A percentile compares a stretch with the other conserved stretches of the same genome.
These are phyloP conservation scores for Neodon shergylaensis DNA, from an alignment of 2,113 vertebrate genomes.

Conservation along the genomic window DNA sequence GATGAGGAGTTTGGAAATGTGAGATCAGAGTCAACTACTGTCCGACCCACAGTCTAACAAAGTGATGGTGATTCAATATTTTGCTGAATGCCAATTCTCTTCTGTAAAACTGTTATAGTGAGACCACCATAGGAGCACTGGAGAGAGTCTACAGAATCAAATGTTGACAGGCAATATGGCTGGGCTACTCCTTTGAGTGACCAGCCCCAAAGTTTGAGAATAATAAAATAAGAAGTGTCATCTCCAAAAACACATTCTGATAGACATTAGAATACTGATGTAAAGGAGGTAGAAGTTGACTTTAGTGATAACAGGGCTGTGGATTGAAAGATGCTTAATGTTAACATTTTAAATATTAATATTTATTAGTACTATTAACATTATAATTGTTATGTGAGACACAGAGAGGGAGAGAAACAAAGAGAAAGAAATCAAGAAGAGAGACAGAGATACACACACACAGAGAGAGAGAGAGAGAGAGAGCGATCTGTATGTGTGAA, in stretches of 20 bases:
- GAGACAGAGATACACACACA: neutral
- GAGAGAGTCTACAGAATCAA: neutral
- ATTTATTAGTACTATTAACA: neutral
- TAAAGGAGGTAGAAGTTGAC: neutral
- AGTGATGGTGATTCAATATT: neutral
- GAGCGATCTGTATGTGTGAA: neutral
- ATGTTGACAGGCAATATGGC: neutral
- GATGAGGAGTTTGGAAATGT: neutral
- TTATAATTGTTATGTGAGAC: neutral
- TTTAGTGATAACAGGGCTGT: neutral
- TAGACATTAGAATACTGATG: neutral
- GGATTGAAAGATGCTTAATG: neutral
- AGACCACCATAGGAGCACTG: neutral
- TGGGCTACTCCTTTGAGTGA: neutral
- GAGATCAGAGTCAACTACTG: neutral
- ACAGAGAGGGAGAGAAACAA: neutral
- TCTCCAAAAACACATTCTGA: neutral
- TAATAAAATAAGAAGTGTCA: neutral
- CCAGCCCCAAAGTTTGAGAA: neutral
- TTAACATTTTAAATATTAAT: neutral
- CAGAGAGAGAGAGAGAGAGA: neutral
- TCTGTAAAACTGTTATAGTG: neutral
- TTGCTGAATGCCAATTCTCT: neutral
- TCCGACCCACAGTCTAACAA: fast-evolving
- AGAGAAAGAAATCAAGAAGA: neutral